phyloP scores from a whole-genome alignment of 30 jellyfish, hydroid and myxozoan genomes.

The Pseudorhiza aurosa region DNA sequence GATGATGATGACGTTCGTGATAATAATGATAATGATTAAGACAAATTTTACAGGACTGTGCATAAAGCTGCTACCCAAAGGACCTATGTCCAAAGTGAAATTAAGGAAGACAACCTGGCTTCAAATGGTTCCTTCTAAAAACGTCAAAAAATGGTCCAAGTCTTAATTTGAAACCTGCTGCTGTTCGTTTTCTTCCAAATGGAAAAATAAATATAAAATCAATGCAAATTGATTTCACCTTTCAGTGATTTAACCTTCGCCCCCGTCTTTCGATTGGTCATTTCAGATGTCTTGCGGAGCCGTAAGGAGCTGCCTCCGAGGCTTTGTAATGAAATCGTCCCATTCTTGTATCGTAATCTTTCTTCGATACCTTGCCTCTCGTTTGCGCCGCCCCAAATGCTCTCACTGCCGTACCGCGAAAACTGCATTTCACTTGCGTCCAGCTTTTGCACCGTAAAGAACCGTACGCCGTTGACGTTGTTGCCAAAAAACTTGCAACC shows the following conservation, averaged over 20 bases:
- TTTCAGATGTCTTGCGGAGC: constrained; percentile 36
- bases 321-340: constrained; percentile 48
- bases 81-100: no score
- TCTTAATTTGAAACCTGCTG: no score
- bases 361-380: constrained; percentile 75
- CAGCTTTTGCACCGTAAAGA: constrained; percentile 82
- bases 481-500: constrained; percentile 95
- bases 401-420: constrained; percentile 94
- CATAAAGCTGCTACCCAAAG: no score
- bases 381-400: constrained; percentile 95
- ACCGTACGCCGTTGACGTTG: constrained; percentile 92
- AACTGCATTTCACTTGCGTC: constrained; percentile 81
- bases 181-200: no score
- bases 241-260: background rate
- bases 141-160: no score
- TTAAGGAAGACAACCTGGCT: no score
- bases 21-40: no score
- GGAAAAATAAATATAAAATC: no score
- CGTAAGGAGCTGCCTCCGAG: constrained; percentile 51
- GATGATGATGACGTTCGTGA: no score
- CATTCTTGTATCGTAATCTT: constrained; percentile 57
- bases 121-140: no score
- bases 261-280: constrained; percentile 20
- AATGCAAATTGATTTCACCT: background rate
- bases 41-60: no score